Conservation (phyloP, 2,797 vertebrate genomes). For the Siniperca undulata region DNA sequence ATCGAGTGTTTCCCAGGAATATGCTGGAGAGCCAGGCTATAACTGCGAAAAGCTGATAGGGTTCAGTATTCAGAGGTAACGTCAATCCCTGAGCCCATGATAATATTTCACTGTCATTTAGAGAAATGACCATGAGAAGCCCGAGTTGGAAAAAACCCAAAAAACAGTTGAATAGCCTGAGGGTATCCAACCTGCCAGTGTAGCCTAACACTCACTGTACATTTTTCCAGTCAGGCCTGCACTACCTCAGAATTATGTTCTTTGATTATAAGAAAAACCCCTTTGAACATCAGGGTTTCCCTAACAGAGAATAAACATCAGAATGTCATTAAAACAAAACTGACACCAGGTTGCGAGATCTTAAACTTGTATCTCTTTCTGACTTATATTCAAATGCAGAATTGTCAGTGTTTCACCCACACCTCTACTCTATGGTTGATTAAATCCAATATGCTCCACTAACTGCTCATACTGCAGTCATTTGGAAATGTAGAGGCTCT, state of each 20-base stretch:
- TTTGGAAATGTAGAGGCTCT: conserved; percentile 43
- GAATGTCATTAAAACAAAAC: conserved; percentile 45
- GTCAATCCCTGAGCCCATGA: conserved; percentile 35
- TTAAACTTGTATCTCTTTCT: conserved; percentile 24
- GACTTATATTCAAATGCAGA: conserved; percentile 30
- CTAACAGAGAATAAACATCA: neutral
- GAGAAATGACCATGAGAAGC: conserved; percentile 62
- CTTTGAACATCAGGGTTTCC: conserved; percentile 31
- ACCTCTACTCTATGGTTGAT: conserved; percentile 52
- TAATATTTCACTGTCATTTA: conserved; percentile 73
- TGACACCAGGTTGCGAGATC: conserved; percentile 20
- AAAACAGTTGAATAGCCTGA: conserved; percentile 41
- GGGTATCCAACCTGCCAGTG: conserved; percentile 52
- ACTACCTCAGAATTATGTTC: conserved; percentile 31
- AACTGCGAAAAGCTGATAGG: conserved; percentile 62
- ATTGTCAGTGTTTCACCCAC: conserved; percentile 35
- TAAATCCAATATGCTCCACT: conserved; percentile 52
- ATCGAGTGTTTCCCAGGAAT: conserved; percentile 44
- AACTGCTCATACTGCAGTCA: conserved; percentile 32
- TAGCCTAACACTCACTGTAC: conserved; percentile 52
- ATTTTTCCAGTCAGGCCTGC: conserved; percentile 40
- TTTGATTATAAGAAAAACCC: conserved; percentile 33
- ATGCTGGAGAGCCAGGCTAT: conserved; percentile 15
- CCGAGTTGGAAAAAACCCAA: neutral
- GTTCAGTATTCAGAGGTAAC: conserved; percentile 50